phyloP scores from a whole-genome alignment of 92 coral and sea anemone genomes.

The Nematostella vectensis region DNA sequence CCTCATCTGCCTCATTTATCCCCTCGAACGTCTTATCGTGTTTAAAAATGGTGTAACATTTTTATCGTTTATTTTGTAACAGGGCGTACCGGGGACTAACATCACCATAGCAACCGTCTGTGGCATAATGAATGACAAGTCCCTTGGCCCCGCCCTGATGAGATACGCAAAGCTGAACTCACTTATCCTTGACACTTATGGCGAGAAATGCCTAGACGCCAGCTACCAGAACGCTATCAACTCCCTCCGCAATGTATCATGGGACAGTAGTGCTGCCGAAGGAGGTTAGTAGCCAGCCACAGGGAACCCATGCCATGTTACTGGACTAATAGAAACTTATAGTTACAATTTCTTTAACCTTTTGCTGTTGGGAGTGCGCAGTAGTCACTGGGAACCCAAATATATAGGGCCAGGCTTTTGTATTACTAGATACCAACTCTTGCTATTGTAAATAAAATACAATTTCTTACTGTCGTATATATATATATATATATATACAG shows the following conservation, averaged over 20 bases:
- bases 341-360: neutral
- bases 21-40: too few species aligned
- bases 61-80: neutral
- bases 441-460: too few species aligned
- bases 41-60: too few species aligned
- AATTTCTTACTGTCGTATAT: too few species aligned
- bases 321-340: neutral
- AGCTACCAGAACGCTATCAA: constrained; percentile 57
- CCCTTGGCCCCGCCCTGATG: constrained; percentile 48
- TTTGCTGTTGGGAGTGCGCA: neutral
- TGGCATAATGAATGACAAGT: constrained; percentile 67
- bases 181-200: constrained; percentile 61
- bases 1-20: too few species aligned
- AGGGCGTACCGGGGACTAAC: constrained; percentile 89
- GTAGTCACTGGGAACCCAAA: constrained; percentile 1
- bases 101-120: constrained; percentile 84
- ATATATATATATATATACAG: too few species aligned
- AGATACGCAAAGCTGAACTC: constrained; percentile 85
- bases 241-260: constrained; percentile 61
- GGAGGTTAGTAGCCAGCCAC: constrained; percentile 66
- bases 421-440: too few species aligned
- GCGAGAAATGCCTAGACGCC: constrained; percentile 61
- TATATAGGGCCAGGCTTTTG: too few species aligned
- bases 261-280: constrained; percentile 88
- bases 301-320: neutral